Percentiles rank a stretch among this genome's conserved stretches.
phyloP scores from a whole-genome alignment of 2,113 vertebrate species.

The Catharus fuscescens region DNA sequence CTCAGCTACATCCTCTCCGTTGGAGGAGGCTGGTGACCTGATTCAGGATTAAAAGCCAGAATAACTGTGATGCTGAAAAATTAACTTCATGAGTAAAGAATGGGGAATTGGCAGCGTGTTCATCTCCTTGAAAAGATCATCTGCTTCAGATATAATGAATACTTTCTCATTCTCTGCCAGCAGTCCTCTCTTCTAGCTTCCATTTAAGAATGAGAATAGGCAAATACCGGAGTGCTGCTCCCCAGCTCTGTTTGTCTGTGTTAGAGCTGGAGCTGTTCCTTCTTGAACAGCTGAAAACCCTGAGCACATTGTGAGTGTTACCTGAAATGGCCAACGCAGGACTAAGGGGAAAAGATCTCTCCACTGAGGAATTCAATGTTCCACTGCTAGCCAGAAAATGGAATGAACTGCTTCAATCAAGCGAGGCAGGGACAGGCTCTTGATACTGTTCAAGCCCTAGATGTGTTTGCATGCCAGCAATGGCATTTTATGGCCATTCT shows the following conservation, averaged over 20 bases:
- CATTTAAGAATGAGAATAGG: not conserved
- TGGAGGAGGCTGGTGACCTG: not conserved
- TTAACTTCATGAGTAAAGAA: not conserved
- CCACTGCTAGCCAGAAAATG: not conserved
- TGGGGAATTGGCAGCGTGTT: not conserved
- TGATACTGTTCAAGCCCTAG: not conserved
- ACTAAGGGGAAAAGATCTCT: not conserved
- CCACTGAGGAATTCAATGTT: not conserved
- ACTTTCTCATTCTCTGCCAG: not conserved
- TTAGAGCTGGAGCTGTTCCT: not conserved
- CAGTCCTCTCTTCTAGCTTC: not conserved
- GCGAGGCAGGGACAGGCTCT: not conserved
- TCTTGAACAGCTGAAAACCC: slow-evolving; percentile 1
- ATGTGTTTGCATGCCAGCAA: not conserved
- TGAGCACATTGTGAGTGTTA: not conserved
- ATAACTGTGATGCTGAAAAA: not conserved
- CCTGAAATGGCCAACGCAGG: not conserved
- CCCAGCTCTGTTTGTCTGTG: not conserved
- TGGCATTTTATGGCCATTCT: not conserved
- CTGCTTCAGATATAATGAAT: not conserved
- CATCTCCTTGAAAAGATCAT: not conserved
- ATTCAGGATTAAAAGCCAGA: not conserved
- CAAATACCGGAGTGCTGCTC: not conserved
- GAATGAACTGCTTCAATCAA: not conserved
- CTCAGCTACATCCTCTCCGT: not conserved